Evolutionary conservation across 2,888 invertebrate genomes (phyloP).

Genomic region (Omphaloscelis lunosa): DNA sequence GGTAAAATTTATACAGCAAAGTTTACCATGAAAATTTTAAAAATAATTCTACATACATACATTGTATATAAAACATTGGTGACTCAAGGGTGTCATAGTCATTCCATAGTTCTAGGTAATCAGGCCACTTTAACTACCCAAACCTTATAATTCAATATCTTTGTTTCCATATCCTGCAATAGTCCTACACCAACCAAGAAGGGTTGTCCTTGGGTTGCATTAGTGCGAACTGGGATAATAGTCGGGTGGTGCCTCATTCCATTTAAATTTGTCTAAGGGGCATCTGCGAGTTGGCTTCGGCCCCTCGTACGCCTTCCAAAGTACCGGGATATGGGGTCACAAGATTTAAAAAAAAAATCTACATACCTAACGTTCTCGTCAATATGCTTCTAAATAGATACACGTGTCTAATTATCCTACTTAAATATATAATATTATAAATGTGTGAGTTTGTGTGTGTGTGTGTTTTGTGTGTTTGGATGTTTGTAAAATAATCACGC

Average conservation of each 20-base stretch:
- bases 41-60: not conserved
- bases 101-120: too few species aligned
- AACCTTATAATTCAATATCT: not conserved
- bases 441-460: too few species aligned
- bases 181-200: not conserved
- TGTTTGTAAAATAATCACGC: too few species aligned
- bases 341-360: not conserved
- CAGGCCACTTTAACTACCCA: too few species aligned
- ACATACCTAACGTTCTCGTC: not conserved
- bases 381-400: not conserved
- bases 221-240: not conserved
- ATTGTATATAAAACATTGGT: not conserved
- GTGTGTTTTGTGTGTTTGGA: too few species aligned
- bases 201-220: not conserved
- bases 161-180: not conserved
- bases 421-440: too few species aligned
- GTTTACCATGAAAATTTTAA: not conserved
- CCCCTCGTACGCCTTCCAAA: not conserved
- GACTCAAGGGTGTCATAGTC: too few species aligned
- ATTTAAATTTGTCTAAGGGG: not conserved
- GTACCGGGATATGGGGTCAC: not conserved
- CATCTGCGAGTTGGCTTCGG: not conserved
- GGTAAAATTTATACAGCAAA: not conserved
- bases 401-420: not conserved
- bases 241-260: not conserved